Base-by-base conservation (phyloP, 2,888 invertebrate genomes). In the Leptarthrus brevirostris region DNA sequence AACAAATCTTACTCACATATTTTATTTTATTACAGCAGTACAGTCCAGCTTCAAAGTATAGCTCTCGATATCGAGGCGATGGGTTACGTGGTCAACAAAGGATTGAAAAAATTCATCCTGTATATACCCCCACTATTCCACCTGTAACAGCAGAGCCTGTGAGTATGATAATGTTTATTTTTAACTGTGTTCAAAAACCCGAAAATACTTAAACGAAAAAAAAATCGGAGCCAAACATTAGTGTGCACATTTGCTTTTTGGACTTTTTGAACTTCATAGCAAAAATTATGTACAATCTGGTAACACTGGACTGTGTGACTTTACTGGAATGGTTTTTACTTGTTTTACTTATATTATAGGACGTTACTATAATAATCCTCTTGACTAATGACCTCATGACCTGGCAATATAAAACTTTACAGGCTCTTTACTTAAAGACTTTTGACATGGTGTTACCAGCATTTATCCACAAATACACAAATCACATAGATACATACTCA, bases 91-190 rank as follows among this genome's bases (percentile, higher is more conserved):
- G 75, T n/a, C 74, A 74, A 24, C 69, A 61, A 5, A 77, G 75
- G 49, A 72, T 54, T 6, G 77, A 77, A 70, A 56, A 74, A 44
- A 4, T 49, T 18, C 75, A 76, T 22, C 79, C 79, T 5, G 75
- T 78, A 3, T 79, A 80, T 36, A 78, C 78, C 10, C 80, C 80
- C 47, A 80, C 79, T n/a, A 77, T 79, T 14, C 80, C 79, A n/a
- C 76, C 79, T 5, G 72, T 79, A 3, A 79, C 80, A 4, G 78
- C 78, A 16, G 78, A 79, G 56, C 56, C 79, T 73, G 80, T 80
- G 79, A 79, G 80, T 78, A 2, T 4, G 30, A 14, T 6, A n/a
- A 40, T n/a, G n/a, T n/a, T n/a, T n/a, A n/a, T n/a, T n/a, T n/a
- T n/a, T n/a, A n/a, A 6, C 34, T 61, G 12, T 12, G 8, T 40